A percentile compares a stretch with the other conserved stretches of the same genome.
Conservation (phyloP, 2,888 invertebrate genomes). For the Tuberolachnus salignus region DNA sequence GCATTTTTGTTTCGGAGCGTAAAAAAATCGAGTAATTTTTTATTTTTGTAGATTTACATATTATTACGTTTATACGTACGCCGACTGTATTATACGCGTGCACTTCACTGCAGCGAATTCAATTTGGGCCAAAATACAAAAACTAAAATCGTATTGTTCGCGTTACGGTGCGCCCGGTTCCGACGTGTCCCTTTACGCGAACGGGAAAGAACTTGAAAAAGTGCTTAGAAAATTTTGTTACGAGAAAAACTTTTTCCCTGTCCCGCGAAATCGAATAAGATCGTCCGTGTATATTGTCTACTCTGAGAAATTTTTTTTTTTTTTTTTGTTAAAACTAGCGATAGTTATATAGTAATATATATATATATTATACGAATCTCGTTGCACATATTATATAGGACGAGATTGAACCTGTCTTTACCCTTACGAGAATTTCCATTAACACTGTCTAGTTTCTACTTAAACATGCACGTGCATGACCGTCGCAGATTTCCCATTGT, state of each 20-base stretch:
- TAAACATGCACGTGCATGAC: too few species aligned
- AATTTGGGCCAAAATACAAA: slow-evolving; percentile 26
- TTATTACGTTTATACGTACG: background rate
- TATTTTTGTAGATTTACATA: slow-evolving; percentile 1
- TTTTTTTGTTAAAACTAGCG: too few species aligned
- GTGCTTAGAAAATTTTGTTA: slow-evolving; percentile 8
- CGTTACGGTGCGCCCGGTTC: slow-evolving; percentile 14
- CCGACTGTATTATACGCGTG: background rate
- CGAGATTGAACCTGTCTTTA: too few species aligned
- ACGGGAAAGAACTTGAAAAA: slow-evolving; percentile 30
- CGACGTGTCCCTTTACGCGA: background rate
- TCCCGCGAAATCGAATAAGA: slow-evolving; percentile 32
- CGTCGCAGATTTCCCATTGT: too few species aligned
- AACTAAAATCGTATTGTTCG: slow-evolving; percentile 46
- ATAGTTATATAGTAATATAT: background rate
- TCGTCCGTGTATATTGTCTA: slow-evolving; percentile 2
- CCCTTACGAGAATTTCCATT: too few species aligned
- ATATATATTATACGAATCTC: too few species aligned
- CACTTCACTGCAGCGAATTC: slow-evolving; percentile 5
- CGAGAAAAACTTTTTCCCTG: slow-evolving; percentile 27
- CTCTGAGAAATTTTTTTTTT: background rate
- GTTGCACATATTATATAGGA: too few species aligned
- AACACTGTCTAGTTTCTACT: too few species aligned
- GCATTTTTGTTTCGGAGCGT: background rate
- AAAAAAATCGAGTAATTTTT: background rate